Conservation (phyloP, 2,797 vertebrate species). For the Artibeus lituratus region DNA sequence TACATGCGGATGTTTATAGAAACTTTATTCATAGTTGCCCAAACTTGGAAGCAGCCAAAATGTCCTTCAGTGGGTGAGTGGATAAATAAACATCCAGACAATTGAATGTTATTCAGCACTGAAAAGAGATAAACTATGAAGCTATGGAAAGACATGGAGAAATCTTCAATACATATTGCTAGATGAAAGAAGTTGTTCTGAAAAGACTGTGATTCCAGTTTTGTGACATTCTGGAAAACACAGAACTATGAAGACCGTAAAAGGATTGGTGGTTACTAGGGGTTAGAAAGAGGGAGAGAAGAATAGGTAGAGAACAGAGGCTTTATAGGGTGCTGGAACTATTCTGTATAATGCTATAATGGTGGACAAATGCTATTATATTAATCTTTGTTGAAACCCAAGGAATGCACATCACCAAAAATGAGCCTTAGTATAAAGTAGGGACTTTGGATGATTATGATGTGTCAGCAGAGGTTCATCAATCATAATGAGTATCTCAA, state of each 20-base stretch:
- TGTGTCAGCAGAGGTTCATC: rapidly evolving
- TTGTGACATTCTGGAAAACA: background rate
- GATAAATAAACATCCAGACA: background rate
- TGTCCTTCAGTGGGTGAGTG: background rate
- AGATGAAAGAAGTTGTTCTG: background rate
- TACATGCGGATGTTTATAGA: background rate
- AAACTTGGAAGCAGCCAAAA: background rate
- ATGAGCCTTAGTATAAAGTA: rapidly evolving
- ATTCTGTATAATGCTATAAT: too few species aligned
- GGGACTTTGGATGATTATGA: rapidly evolving
- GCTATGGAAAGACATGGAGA: background rate
- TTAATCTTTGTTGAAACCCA: background rate
- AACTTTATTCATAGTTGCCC: background rate
- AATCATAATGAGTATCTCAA: rapidly evolving
- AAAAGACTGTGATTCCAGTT: background rate
- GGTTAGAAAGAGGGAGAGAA: background rate
- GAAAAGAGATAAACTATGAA: background rate
- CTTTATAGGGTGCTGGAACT: background rate
- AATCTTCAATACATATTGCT: background rate
- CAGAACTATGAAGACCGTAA: background rate
- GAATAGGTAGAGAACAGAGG: too few species aligned
- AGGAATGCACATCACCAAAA: background rate
- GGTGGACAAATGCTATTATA: background rate
- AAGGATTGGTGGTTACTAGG: background rate
- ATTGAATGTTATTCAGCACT: background rate